Evolutionary conservation across 2,888 invertebrate species (phyloP).

Genomic region (Hecatera dysodea): DNA sequence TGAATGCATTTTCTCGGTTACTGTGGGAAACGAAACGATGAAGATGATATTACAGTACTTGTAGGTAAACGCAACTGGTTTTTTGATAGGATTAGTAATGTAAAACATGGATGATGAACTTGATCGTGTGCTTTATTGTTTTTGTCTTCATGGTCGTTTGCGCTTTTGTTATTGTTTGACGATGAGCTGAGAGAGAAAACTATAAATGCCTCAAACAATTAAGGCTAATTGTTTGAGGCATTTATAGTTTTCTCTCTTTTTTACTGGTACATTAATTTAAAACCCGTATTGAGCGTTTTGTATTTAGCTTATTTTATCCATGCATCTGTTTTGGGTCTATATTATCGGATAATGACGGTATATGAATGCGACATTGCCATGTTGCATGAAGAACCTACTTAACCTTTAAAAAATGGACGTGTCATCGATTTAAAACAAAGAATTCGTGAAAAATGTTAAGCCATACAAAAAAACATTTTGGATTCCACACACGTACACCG

Average conservation of each 20-base stretch:
- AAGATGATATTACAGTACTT: constrained; percentile 40
- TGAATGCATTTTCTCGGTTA: constrained; percentile 76
- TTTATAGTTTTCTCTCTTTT: not conserved
- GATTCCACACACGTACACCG: constrained; percentile 33
- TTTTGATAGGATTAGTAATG: constrained; percentile 43
- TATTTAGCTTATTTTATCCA: rapidly evolving
- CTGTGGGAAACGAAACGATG: constrained; percentile 72
- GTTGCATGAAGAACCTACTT: not conserved
- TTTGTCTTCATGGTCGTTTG: constrained; percentile 21
- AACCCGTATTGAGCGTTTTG: not conserved
- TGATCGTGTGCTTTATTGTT: constrained; percentile 11
- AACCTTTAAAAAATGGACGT: not conserved
- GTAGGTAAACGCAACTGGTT: constrained; percentile 24
- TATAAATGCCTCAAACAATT: too few relatives aligned
- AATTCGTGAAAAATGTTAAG: constrained; percentile 11
- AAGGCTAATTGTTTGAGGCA: constrained; percentile 6
- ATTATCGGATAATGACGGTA: not conserved
- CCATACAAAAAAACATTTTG: not conserved
- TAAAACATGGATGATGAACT: constrained; percentile 23
- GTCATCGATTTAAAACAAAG: constrained; percentile 11
- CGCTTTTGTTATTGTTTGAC: constrained; percentile 10
- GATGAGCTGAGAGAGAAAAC: not conserved
- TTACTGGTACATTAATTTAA: not conserved
- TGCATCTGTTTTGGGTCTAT: not conserved
- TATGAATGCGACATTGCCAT: not conserved